Base-by-base conservation (phyloP, 2,797 vertebrate genomes). In the Anguilla pacifica region DNA sequence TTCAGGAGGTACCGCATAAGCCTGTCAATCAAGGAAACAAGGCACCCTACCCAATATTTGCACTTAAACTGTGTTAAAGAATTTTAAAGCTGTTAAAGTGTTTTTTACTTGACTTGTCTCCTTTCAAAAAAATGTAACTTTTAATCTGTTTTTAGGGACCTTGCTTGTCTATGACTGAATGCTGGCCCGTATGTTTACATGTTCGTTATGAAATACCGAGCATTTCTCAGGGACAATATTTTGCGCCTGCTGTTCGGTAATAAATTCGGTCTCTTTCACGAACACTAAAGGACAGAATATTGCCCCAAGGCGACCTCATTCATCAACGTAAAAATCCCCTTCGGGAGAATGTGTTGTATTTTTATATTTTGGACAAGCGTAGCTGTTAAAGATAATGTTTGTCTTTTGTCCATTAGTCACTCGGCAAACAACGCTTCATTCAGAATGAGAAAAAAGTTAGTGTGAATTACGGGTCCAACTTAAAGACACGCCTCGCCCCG, bases 321-420 rank as follows among this genome's bases (percentile, higher is more conserved):
- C 84, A 35, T 35, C 87, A 85, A 86, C 83, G 51, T 9, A 61
- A 74, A 90, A 90, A 74, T 87, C 57, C 57, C 70, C 79, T 77
- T 22, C 57, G 74, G 46, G 87, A 28, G 88, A 86, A 64, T 64
- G 46, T 2, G 57, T 39, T 83, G 22, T 83, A 86, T 89, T 88
- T 86, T 28, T 88, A 82, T 84, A 88, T 84, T 59, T 88, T 90
- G 84, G 87, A 90, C 46, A 64, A 55, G 46, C 35, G 31, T 46
- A 72, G 89, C 85, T 90, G 85, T 88, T 89, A 86, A 87, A 89
- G 86, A 90, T 90, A 90, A 90, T 86, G 87, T 89, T 90, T 89
- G 74, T 81, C 72, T 88, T 90, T 85, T 86, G 85, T 83, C 89
- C 83, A 88, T 90, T 83, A 86, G 85, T 90, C 86, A 90, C 85